Conservation (phyloP, 2,888 invertebrate genomes). For the Alviniconcha strummeri region DNA sequence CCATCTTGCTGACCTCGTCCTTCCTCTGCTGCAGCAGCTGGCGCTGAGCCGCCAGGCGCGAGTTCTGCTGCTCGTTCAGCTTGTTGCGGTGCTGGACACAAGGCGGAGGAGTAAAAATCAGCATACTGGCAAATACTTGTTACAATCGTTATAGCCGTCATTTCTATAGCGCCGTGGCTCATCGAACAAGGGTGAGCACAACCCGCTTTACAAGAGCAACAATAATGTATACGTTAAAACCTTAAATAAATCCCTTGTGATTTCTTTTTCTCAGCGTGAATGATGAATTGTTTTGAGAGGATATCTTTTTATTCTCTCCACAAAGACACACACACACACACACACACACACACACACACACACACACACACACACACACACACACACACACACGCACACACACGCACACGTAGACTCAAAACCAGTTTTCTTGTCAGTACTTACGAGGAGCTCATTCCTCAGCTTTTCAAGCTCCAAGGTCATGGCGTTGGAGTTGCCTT, state of each 20-base stretch:
- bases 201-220: too few species aligned
- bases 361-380: constrained; percentile 24
- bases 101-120: too few species aligned
- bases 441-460: constrained; percentile 73
- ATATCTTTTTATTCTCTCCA: too few species aligned
- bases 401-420: constrained; percentile 8
- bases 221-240: too few species aligned
- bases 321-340: constrained; percentile 48
- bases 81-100: constrained; percentile 92
- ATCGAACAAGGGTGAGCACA: too few species aligned
- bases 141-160: too few species aligned
- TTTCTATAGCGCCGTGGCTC: too few species aligned
- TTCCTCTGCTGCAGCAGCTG: constrained; percentile 91
- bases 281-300: too few species aligned
- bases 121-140: too few species aligned
- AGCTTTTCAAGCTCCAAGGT: constrained; percentile 90
- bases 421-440: neutral
- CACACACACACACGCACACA: constrained; percentile 27
- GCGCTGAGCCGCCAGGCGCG: constrained; percentile 89
- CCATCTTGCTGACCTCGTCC: constrained; percentile 93
- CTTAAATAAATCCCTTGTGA: too few species aligned
- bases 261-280: too few species aligned
- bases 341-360: constrained; percentile 1
- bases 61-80: constrained; percentile 95
- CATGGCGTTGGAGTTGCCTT: constrained; percentile 73